phyloP scores from a whole-genome alignment of 2,113 vertebrate genomes.

The Daubentonia madagascariensis region DNA sequence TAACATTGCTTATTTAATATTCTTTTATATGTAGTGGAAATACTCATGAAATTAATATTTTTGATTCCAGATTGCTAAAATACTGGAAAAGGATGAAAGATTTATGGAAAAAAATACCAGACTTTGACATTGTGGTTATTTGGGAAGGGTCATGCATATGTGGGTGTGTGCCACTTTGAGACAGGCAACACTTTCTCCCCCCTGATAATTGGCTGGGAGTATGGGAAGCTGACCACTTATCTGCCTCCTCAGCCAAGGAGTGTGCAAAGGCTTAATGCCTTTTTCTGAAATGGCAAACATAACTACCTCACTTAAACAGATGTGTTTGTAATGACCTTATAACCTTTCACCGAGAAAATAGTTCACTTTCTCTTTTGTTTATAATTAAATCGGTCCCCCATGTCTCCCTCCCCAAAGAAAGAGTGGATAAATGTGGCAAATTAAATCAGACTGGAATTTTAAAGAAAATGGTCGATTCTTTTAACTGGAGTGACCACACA shows the following conservation, averaged over 20 bases:
- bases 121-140: not conserved
- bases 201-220: too few species aligned
- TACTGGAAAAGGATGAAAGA: not conserved
- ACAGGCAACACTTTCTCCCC: not conserved
- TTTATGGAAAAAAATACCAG: not conserved
- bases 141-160: not conserved
- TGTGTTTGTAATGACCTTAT: not conserved
- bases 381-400: not conserved
- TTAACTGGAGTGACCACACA: not conserved
- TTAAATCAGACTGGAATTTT: constrained; percentile 4
- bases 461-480: constrained; percentile 1
- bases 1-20: not conserved
- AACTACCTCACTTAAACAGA: not conserved
- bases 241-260: not conserved
- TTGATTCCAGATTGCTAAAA: not conserved
- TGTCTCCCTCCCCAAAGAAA: not conserved
- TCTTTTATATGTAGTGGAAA: not conserved
- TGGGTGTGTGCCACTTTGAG: not conserved
- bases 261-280: not conserved
- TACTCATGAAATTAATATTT: not conserved
- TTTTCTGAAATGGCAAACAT: not conserved
- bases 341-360: not conserved
- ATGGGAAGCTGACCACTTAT: not conserved
- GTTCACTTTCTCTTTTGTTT: not conserved
- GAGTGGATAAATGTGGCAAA: not conserved